Evolutionary conservation across 2,888 invertebrate species (phyloP), one percentile per base, ranked within the genome.

Genomic region (Mesodorylaimus sp.): DNA sequence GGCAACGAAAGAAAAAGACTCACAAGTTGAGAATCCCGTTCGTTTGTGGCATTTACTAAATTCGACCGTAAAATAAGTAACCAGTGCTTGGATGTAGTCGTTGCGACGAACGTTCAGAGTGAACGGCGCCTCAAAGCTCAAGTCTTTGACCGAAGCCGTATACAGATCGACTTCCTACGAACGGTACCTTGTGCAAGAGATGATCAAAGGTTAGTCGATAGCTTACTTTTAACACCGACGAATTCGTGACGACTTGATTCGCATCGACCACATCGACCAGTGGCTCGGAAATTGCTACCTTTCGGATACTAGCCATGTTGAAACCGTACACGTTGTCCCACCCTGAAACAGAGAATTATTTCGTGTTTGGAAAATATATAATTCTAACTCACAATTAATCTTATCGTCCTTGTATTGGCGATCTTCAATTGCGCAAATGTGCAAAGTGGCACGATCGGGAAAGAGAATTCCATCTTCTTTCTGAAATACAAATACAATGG

Each of bases 291-390:
- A 97, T 89, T 21, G 97, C 97, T 54, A 95, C 88, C 71, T 91
- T 85, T 48, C 93, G 77, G 66, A 99, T 95, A 59, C 87, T 87
- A 60, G 87, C 88, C 97, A 99, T 99, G 70, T 99, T 87, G 66
- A 99, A 99, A 46, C 97, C 97, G 64, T 99, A 97, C 1, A 99
- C 97, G 71, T 88, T 88, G 65, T 95, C 91, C 97, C 97, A 97
- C 93, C 73, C 73, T 70, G 57, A 23, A n/a, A 60, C 57, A 37
- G 26, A 51, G 7, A 45, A 27, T 25, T n/a, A 7, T 25, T 13
- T 25, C n/a, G 21, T 7, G 10, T 42, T 10, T 45, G 32, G 13
- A 45, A 45, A 45, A 42, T 13, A 23, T 7, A n/a, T 42, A n/a
- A 10, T 42, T 13, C 7, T 7, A 13, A 10, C 66, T 65, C 61